Evolutionary conservation across 1,140 invertebrate genomes (phyloP).

Genomic region (Polyergus mexicanus): DNA sequence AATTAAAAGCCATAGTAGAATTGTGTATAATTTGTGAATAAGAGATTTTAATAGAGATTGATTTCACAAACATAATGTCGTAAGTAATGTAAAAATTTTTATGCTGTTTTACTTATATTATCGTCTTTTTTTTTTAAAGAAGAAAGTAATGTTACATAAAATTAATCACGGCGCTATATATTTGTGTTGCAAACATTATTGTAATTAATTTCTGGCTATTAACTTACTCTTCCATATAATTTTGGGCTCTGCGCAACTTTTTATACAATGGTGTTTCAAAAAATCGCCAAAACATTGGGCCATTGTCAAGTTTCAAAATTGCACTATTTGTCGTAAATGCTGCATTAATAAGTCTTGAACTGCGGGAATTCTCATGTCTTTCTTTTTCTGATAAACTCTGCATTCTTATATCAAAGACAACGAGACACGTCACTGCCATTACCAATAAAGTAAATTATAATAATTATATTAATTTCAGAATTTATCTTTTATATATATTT

Average conservation of each 20-base stretch:
- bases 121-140: not conserved
- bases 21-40: conserved; percentile 5
- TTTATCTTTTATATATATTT: not conserved
- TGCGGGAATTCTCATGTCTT: conserved; percentile 87
- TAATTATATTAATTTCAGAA: conserved; percentile 72
- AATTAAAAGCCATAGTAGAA: conserved; percentile 35
- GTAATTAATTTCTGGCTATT: not conserved
- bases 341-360: conserved; percentile 90
- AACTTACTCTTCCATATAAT: conserved; percentile 92
- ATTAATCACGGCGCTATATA: not conserved
- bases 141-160: not conserved
- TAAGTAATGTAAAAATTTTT: conserved; percentile 8
- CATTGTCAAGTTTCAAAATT: conserved; percentile 92
- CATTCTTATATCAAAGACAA: conserved; percentile 90
- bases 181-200: not conserved
- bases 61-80: not conserved
- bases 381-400: conserved; percentile 89
- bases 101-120: not conserved
- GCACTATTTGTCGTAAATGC: conserved; percentile 91
- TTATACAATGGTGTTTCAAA: conserved; percentile 92
- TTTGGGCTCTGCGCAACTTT: conserved; percentile 90
- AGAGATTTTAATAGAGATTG: not conserved
- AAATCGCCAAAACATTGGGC: conserved; percentile 90
- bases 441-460: too few species aligned
- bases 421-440: conserved; percentile 89